phyloP scores from a whole-genome alignment of 1,140 invertebrate genomes.

The Pseudomyrmex cubaensis region DNA sequence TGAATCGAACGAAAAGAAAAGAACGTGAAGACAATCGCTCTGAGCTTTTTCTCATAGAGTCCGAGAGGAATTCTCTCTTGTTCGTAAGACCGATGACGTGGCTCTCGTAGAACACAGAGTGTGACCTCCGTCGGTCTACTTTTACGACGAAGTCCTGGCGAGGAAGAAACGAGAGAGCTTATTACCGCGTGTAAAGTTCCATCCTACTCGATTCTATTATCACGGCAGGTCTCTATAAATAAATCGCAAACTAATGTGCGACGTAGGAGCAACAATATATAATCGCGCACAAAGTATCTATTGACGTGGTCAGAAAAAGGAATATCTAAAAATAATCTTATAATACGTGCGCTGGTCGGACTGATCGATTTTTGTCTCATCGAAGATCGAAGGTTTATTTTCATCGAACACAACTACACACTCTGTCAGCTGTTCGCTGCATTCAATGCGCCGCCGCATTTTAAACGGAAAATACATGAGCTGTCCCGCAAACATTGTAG shows the following conservation, averaged over 20 bases:
- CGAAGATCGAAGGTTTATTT: constrained; percentile 27
- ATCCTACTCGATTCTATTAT: constrained; percentile 47
- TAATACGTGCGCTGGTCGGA: background rate
- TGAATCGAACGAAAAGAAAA: constrained; percentile 7
- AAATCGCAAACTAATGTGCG: background rate
- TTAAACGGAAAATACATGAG: constrained; percentile 29
- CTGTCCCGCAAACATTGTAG: constrained; percentile 8
- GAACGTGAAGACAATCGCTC: constrained; percentile 20
- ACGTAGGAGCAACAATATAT: background rate
- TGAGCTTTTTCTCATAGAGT: constrained; percentile 32
- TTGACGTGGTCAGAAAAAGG: background rate
- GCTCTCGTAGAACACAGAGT: constrained; percentile 38
- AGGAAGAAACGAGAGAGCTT: constrained; percentile 16
- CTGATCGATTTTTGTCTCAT: constrained; percentile 21
- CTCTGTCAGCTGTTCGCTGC: constrained; percentile 6
- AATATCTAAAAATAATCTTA: constrained; percentile 21
- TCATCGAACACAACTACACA: constrained; percentile 36
- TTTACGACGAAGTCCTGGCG: constrained; percentile 50
- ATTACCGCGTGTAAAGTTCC: constrained; percentile 39
- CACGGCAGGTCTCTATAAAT: background rate
- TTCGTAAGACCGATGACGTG: constrained; percentile 62
- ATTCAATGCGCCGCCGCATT: constrained; percentile 20
- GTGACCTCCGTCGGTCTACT: constrained; percentile 71
- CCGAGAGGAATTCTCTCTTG: constrained; percentile 54
- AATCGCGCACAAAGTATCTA: no score